Conservation (phyloP, 35 echinoderm and acorn worm species). For the Stichopus chloronotus region DNA sequence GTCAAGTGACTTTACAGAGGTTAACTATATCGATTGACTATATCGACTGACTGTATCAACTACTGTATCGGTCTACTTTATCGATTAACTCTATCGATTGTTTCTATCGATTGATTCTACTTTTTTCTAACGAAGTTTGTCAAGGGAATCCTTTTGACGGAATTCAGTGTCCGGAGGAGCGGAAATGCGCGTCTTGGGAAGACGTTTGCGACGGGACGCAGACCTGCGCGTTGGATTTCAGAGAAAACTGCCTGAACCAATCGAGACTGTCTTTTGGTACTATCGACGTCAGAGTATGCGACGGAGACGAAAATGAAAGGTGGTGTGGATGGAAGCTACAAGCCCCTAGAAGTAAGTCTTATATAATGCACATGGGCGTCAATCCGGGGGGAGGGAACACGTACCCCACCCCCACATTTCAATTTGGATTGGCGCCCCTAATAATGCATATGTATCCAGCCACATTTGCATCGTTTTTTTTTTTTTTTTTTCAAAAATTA, state of each 20-base stretch:
- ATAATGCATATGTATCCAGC: too few relatives aligned
- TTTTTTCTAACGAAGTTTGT: conserved; percentile 31
- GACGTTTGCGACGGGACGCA: conserved; percentile 77
- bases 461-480: too few relatives aligned
- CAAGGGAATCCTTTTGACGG: conserved; percentile 53
- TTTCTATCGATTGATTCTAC: too few relatives aligned
- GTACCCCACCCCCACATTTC: too few relatives aligned
- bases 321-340: conserved; percentile 85
- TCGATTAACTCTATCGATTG: too few relatives aligned
- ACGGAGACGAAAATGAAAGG: conserved; percentile 80
- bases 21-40: too few relatives aligned
- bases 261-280: conserved; percentile 67
- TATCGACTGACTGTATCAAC: too few relatives aligned
- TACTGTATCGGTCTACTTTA: too few relatives aligned
- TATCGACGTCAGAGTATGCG: conserved; percentile 68
- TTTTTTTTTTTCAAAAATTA: too few relatives aligned
- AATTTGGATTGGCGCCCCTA: too few relatives aligned
- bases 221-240: conserved; percentile 58
- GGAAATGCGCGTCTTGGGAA: conserved; percentile 65
- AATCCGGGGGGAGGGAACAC: background rate
- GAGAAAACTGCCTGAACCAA: conserved; percentile 66
- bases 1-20: too few relatives aligned
- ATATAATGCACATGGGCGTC: background rate
- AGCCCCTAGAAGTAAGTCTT: conserved; percentile 75
- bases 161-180: conserved; percentile 74